Percentiles rank a stretch among this genome's conserved stretches.
Conservation (phyloP, 2,113 vertebrate species). For the Hypomesus transpacificus region DNA sequence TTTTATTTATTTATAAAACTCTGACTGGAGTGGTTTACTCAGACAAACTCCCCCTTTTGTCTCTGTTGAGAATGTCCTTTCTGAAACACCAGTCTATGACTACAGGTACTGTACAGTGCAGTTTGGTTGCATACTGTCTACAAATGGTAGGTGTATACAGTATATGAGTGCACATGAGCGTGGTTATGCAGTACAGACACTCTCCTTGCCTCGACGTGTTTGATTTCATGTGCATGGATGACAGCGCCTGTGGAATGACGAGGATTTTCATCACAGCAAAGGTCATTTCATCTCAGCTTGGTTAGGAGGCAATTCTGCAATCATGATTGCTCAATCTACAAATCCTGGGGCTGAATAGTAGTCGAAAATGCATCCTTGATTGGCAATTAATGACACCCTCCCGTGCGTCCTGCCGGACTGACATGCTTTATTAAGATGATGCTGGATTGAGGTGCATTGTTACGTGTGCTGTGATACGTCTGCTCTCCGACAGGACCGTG, state of each 20-base stretch:
- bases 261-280: constrained; percentile 40
- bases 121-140: no score
- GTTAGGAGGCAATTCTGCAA: constrained; percentile 24
- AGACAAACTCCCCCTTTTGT: no score
- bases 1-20: no score
- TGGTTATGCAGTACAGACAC: not conserved
- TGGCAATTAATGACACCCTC: constrained; percentile 56
- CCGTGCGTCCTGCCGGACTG: constrained; percentile 45
- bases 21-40: no score
- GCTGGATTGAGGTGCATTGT: constrained; percentile 28
- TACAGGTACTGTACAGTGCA: no score
- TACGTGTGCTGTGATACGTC: constrained; percentile 1
- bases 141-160: no score
- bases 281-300: constrained; percentile 26
- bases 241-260: constrained; percentile 21
- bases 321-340: constrained; percentile 31
- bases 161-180: not conserved
- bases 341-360: constrained; percentile 33
- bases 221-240: constrained; percentile 20
- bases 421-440: constrained; percentile 49
- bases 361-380: constrained; percentile 48
- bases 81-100: no score
- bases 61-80: no score
- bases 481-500: constrained; percentile 31
- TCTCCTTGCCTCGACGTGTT: not conserved